Evolutionary conservation across 2,113 vertebrate species (phyloP), one percentile per base, ranked within the genome.

Genomic region (Ptyas mucosa): DNA sequence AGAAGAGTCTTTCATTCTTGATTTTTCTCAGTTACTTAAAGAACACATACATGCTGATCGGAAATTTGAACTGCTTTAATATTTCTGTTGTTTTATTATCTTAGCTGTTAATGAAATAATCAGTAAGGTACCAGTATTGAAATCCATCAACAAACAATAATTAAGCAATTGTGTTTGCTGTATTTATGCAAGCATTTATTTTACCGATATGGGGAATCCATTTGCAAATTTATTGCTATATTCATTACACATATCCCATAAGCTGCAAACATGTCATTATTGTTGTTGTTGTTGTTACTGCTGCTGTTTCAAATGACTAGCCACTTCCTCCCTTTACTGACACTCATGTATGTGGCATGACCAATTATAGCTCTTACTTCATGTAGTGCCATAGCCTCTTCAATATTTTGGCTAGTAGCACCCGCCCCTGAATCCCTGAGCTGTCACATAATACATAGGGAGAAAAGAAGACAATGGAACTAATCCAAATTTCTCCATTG

Each of bases 381-480:
- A 81, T 39, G 69, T n/a, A 43, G 75, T 39, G 34, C 75, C 18
- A 21, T 39, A 81, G 15, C 18, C 8, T 21, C 23, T 55, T 29
- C 43, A 10, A 52, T 61, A 81, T 58, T 85, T 57, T 4, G 2
- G 29, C 26, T 34, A 34, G 15, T 53, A 64, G 5, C 14, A 8
- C 8, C n/a, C 5, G 8, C n/a, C 23, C 20, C 75, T 53, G 23
- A 87, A 43, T 52, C 75, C 4, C 1, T 26, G 23, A 86, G 87
- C 54, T 15, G 8, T 21, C 9, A 14, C 0, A 0, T 21, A 0
- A 0, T 57, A 15, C 14, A 75, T 94, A 29, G 18, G 90, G 58
- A 92, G 7, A 24, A 88, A 87, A 81, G 94, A 95, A 94, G 61
- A 57, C 75, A 90, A 55, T 89, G 94, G 91, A 93, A 90, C 89